Conservation (phyloP, 2,888 invertebrate genomes). For the Drosophila sordidula region DNA sequence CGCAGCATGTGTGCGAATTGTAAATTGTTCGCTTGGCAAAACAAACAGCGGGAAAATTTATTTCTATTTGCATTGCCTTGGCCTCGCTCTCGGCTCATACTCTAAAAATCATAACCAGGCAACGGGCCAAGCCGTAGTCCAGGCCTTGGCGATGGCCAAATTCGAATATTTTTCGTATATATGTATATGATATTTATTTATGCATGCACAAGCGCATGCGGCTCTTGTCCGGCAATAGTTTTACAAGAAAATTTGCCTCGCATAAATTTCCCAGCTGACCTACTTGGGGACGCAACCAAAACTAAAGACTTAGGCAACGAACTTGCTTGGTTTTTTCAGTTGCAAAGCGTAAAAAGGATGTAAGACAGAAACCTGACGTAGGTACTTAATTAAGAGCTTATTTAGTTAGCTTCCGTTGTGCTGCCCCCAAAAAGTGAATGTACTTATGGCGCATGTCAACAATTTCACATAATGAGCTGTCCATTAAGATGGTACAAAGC, state of each 20-base stretch:
- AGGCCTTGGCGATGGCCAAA: constrained; percentile 44
- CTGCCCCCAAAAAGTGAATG: constrained; percentile 61
- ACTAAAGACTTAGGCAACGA: constrained; percentile 68
- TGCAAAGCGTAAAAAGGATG: constrained; percentile 35
- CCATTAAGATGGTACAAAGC: constrained; percentile 42
- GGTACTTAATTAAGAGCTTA: constrained; percentile 77
- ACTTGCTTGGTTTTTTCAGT: constrained; percentile 42
- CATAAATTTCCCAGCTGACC: constrained; percentile 53
- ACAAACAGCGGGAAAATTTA: constrained; percentile 74
- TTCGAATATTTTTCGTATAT: constrained; percentile 34
- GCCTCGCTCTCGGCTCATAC: constrained; percentile 9
- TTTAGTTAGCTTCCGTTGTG: constrained; percentile 52
- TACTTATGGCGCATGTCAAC: constrained; percentile 51
- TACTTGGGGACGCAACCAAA: constrained; percentile 59
- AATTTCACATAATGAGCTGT: constrained; percentile 51
- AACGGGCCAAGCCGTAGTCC: constrained; percentile 7
- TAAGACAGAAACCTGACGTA: constrained; percentile 56
- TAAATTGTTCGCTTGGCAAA: constrained; percentile 73
- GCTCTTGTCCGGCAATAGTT: constrained; percentile 59
- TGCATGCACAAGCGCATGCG: constrained; percentile 45
- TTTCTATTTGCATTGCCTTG: constrained; percentile 64
- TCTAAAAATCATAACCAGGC: constrained; percentile 61
- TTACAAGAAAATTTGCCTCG: constrained; percentile 60
- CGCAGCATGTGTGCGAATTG: constrained; percentile 78
- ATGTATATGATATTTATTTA: constrained; percentile 68